Evolutionary conservation across 2,113 vertebrate genomes (phyloP).

Genomic region (Ardeotis arabs): DNA sequence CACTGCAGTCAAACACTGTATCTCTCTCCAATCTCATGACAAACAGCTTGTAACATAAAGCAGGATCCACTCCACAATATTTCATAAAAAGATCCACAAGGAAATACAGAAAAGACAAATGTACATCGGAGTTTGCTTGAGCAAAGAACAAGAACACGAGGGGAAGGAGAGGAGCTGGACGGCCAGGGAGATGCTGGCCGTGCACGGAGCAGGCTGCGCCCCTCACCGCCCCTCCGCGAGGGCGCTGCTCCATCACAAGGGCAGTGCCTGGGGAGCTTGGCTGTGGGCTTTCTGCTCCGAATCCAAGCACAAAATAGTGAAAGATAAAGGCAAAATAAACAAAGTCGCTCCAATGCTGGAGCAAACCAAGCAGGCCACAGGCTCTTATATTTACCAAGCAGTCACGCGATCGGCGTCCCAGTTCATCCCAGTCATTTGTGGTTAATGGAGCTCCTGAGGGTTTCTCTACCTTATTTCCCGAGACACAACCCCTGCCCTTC

Average conservation of each 20-base stretch:
- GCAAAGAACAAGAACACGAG: background rate
- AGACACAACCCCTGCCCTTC: background rate
- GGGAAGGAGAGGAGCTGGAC: background rate
- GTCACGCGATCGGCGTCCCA: background rate
- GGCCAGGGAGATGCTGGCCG: background rate
- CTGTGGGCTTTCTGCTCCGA: background rate
- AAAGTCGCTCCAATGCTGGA: background rate
- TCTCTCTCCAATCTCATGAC: slow-evolving; percentile 73
- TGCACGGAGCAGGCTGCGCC: background rate
- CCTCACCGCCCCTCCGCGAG: fast-evolving
- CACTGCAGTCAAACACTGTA: slow-evolving; percentile 71
- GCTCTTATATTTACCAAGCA: background rate
- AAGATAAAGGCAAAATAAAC: background rate
- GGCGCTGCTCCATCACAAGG: background rate
- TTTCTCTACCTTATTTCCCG: slow-evolving; percentile 17
- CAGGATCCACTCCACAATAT: slow-evolving; percentile 53
- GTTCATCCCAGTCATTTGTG: background rate
- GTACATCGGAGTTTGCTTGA: background rate
- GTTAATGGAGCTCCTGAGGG: slow-evolving; percentile 26
- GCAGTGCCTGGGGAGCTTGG: background rate
- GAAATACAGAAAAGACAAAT: background rate
- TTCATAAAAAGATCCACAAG: slow-evolving; percentile 32
- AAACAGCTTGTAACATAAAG: slow-evolving; percentile 64
- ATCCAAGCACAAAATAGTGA: background rate
- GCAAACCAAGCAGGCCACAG: background rate